These are phyloP conservation scores for Perodicticus potto DNA, from an alignment of 2,797 vertebrate species.

Conservation along the genomic window DNA sequence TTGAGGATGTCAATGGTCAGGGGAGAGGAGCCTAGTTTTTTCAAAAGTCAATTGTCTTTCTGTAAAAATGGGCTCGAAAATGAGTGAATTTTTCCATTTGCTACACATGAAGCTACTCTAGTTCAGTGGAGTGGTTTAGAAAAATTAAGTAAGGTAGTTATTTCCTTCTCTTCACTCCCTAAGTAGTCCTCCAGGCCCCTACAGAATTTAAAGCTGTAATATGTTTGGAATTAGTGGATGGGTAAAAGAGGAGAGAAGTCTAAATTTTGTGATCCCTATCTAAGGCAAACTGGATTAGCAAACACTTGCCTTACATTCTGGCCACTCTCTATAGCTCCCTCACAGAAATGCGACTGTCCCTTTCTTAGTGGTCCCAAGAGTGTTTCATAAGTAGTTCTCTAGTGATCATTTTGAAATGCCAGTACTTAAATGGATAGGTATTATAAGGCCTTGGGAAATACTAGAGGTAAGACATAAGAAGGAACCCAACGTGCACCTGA, in stretches of 20 bases:
- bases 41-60: slow-evolving; percentile 56
- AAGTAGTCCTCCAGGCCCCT: slow-evolving; percentile 55
- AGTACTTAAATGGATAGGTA: background rate
- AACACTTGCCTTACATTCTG: background rate
- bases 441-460: background rate
- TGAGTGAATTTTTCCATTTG: slow-evolving; percentile 1
- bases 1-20: background rate
- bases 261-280: background rate
- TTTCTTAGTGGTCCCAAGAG: background rate
- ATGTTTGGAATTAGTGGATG: slow-evolving; percentile 48
- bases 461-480: background rate
- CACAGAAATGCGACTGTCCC: background rate
- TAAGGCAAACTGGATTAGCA: slow-evolving; percentile 2
- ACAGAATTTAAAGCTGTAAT: slow-evolving; percentile 56
- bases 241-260: background rate
- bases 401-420: slow-evolving; percentile 25
- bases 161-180: background rate
- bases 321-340: background rate
- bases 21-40: background rate
- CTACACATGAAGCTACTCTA: background rate
- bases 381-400: background rate
- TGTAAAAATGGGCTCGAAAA: background rate
- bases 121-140: slow-evolving; percentile 41
- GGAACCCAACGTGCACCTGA: background rate
- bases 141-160: background rate